Conservation (phyloP, 2,797 vertebrate species). For the Sebastes oblongus region DNA sequence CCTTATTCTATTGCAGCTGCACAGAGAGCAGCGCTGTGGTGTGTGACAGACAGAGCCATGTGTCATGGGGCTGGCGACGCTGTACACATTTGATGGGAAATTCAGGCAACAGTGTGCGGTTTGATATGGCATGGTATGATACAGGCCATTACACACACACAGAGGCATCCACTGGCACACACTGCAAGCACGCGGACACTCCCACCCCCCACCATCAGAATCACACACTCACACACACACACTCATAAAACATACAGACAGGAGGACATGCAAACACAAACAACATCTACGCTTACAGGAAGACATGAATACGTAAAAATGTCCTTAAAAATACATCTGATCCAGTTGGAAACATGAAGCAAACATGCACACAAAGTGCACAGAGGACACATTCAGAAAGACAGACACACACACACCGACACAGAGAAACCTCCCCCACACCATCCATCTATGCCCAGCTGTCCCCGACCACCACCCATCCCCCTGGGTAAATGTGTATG, state of each 20-base stretch:
- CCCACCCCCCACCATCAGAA: background rate
- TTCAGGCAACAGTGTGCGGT: slow-evolving; percentile 42
- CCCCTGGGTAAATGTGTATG: slow-evolving; percentile 44
- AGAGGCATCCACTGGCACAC: slow-evolving; percentile 43
- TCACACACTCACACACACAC: background rate
- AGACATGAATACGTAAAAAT: slow-evolving; percentile 10
- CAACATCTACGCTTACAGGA: background rate
- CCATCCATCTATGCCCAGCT: slow-evolving; percentile 69
- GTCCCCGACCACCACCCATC: slow-evolving; percentile 56
- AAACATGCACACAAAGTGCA: slow-evolving; percentile 15
- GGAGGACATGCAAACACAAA: slow-evolving; percentile 23
- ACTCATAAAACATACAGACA: slow-evolving; percentile 1
- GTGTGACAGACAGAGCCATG: slow-evolving; percentile 63
- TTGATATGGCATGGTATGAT: slow-evolving; percentile 58
- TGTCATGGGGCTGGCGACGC: slow-evolving; percentile 55
- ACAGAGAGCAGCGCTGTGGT: slow-evolving; percentile 18
- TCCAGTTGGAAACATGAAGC: background rate
- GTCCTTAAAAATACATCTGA: slow-evolving; percentile 17
- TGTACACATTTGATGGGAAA: slow-evolving; percentile 56
- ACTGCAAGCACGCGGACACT: slow-evolving; percentile 10
- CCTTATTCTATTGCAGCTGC: slow-evolving; percentile 19
- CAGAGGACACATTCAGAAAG: slow-evolving; percentile 27
- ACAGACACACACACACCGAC: slow-evolving; percentile 28
- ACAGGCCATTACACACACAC: slow-evolving; percentile 70
- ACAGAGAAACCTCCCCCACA: slow-evolving; percentile 55